Evolutionary conservation across 1,140 invertebrate species (phyloP).

Genomic region (Euschistus heros): DNA sequence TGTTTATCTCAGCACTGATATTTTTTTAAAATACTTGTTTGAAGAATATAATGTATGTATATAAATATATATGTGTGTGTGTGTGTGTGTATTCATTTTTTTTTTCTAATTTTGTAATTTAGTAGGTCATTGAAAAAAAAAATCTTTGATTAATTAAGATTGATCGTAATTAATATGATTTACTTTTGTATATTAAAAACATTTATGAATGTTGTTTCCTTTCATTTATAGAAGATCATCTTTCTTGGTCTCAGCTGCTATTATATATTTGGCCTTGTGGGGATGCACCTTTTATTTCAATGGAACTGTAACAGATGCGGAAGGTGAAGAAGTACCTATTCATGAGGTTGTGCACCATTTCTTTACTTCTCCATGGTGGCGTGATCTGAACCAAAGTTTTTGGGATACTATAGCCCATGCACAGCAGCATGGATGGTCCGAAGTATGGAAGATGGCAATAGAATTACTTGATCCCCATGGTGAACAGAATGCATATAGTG

Average conservation of each 20-base stretch:
- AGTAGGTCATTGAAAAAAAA: too few relatives aligned
- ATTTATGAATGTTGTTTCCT: neutral
- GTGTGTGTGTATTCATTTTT: too few relatives aligned
- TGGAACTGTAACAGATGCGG: constrained; percentile 69
- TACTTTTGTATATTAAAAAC: constrained; percentile 11
- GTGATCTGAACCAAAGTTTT: constrained; percentile 56
- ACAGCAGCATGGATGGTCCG: constrained; percentile 64
- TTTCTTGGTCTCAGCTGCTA: constrained; percentile 45
- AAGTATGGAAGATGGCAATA: constrained; percentile 74
- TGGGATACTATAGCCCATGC: constrained; percentile 63
- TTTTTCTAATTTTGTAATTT: too few relatives aligned
- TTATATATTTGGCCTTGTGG: constrained; percentile 64
- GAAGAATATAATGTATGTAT: too few relatives aligned
- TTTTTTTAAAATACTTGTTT: too few relatives aligned
- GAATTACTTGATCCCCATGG: constrained; percentile 78
- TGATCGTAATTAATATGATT: constrained; percentile 7
- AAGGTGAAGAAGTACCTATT: constrained; percentile 77
- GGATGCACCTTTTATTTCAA: constrained; percentile 79
- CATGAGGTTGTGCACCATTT: constrained; percentile 82
- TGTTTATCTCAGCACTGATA: too few relatives aligned
- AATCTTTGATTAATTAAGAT: neutral
- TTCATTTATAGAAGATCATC: constrained; percentile 35
- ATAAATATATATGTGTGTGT: too few relatives aligned
- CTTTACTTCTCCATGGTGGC: constrained; percentile 71
- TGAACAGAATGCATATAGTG: constrained; percentile 80